phyloP scores from a whole-genome alignment of 2,113 vertebrate species.

The Noturus placidus region DNA sequence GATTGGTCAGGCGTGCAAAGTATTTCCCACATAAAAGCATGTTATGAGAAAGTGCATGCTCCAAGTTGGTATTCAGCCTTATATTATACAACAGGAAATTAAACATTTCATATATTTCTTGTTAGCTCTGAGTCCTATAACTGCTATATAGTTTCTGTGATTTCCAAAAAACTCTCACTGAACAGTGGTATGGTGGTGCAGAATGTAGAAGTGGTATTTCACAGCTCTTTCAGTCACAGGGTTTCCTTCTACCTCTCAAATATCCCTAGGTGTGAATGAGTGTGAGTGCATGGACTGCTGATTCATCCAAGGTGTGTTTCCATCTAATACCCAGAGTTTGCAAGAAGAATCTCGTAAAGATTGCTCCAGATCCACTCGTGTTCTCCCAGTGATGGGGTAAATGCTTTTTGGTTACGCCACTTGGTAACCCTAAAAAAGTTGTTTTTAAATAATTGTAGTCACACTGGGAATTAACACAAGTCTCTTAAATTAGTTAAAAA shows the following conservation, averaged over 20 bases:
- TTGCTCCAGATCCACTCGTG: background rate
- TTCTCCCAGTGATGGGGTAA: background rate
- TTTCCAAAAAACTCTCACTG: background rate
- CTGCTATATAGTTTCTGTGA: background rate
- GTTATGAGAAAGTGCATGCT: background rate
- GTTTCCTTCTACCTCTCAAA: background rate
- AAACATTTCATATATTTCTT: background rate
- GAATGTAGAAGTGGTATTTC: background rate
- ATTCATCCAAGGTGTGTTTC: background rate
- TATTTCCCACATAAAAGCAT: conserved; percentile 12
- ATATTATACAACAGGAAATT: background rate
- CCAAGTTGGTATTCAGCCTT: background rate
- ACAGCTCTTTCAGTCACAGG: background rate
- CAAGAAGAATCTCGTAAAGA: background rate
- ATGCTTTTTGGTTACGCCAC: background rate
- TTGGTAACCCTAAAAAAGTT: background rate
- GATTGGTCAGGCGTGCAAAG: conserved; percentile 5
- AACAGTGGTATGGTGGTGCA: background rate
- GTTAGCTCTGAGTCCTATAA: background rate
- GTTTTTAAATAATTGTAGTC: background rate
- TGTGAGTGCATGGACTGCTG: background rate
- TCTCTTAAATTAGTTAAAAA: background rate
- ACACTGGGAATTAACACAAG: background rate
- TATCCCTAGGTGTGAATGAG: background rate
- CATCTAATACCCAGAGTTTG: background rate